Base-by-base conservation (phyloP, 1,140 invertebrate species). In the Cydia strobilella region DNA sequence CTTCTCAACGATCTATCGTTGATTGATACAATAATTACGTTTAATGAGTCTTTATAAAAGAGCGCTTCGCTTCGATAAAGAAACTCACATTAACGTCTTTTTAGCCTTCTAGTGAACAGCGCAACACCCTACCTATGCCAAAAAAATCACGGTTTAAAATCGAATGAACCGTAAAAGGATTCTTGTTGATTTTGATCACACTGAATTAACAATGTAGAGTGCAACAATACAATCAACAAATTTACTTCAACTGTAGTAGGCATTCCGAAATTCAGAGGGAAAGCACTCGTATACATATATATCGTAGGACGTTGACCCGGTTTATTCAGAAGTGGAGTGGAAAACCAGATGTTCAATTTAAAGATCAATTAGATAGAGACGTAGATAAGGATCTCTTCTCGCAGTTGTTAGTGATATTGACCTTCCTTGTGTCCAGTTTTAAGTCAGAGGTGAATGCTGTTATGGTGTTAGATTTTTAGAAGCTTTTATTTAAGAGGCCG, bases 41-140 rank as follows among this genome's bases (percentile, higher is more conserved):
- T 82, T 87, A 84, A 87, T 86, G 79, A 84, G 75, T 77, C 84
- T 82, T 80, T 74, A 86, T 85, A 81, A 80, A 79, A 77, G 72
- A 75, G 75, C 80, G 76, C 80, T 81, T 77, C 73, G 74, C 74
- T 81, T 80, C 76, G 72, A 83, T 84, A 86, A 82, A 80, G 78
- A 81, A 82, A 82, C 71, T 65, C 76, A 76, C 69, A 81, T 72
- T 45, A 77, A 76, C 31, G 31, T 35, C 31, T 65, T 65, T 18
- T 65, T 65, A 65, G 5, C 6, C 63, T 3, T 35, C 1, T 54
- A 54, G 6, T 54, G n/a, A 18, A 18, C 51, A 59, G 51, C 18
- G 18, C 18, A 59, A n/a, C n/a, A n/a, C n/a, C n/a, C n/a, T n/a
- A n/a, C 9, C 6, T 59, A 59, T 20, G 23, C 51, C n/a, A 10